Conservation (phyloP, 2,888 invertebrate genomes). For the Lasioglossum pauxillum region DNA sequence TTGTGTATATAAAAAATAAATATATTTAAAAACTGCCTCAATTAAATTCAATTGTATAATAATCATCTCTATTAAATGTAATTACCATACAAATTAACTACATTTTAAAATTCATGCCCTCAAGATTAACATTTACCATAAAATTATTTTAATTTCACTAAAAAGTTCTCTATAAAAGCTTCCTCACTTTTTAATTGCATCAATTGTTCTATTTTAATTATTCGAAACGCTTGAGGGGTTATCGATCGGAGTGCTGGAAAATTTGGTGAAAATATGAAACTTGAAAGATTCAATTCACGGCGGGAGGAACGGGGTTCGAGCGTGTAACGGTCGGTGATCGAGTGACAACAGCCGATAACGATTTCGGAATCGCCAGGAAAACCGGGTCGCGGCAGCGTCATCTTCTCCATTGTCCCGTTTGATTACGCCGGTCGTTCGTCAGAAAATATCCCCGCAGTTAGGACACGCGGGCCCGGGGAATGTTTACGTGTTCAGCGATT, state of each 20-base stretch:
- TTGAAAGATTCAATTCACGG: not conserved
- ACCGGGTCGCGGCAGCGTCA: constrained; percentile 1
- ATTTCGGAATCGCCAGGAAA: constrained; percentile 13
- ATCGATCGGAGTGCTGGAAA: not conserved
- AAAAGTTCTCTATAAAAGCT: too few relatives aligned
- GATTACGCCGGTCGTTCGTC: constrained; percentile 25
- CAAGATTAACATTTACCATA: too few relatives aligned
- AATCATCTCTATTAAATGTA: too few relatives aligned
- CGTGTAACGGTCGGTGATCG: not conserved
- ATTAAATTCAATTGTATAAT: too few relatives aligned
- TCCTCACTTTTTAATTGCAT: too few relatives aligned
- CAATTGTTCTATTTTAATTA: too few relatives aligned
- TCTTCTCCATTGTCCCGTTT: constrained; percentile 23
- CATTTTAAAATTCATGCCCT: too few relatives aligned
- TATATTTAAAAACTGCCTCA: too few relatives aligned
- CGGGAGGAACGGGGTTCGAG: not conserved
- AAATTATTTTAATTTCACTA: too few relatives aligned
- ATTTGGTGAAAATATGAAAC: not conserved
- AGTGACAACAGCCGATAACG: constrained; percentile 3
- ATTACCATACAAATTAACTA: too few relatives aligned
- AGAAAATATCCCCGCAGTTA: constrained; percentile 25
- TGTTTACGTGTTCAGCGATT: constrained; percentile 49
- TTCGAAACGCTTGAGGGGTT: too few relatives aligned
- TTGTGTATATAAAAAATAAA: too few relatives aligned
- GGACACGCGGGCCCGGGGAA: not conserved